These are phyloP conservation scores for Heteractis magnifica DNA, from an alignment of 92 coral and sea anemone species.

Conservation along the genomic window DNA sequence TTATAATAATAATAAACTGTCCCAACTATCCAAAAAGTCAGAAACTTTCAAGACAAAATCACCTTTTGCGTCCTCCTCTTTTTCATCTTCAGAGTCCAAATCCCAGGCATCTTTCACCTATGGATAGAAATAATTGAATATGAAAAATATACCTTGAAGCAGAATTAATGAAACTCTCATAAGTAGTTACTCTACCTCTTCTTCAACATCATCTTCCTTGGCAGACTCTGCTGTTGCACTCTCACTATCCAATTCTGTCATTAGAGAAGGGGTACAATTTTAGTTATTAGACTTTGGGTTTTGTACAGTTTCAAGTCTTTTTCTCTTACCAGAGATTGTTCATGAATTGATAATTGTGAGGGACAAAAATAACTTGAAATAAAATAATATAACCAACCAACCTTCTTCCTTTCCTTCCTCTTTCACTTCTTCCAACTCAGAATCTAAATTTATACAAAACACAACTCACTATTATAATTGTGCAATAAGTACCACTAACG, in stretches of 20 bases:
- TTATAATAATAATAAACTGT: no score
- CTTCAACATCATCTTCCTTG: neutral
- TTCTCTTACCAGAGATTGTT: neutral
- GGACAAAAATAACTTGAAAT: no score
- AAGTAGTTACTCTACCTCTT: neutral
- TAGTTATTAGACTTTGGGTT: no score
- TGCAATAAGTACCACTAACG: neutral
- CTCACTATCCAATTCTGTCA: neutral
- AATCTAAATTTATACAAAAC: constrained; percentile 12
- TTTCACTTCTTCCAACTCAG: constrained; percentile 14
- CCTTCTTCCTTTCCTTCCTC: constrained; percentile 23
- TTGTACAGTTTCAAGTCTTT: no score
- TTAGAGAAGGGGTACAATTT: no score
- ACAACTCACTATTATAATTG: neutral
- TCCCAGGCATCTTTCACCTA: constrained; percentile 89
- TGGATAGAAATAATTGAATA: neutral
- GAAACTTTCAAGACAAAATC: constrained; percentile 15
- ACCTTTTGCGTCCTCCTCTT: constrained; percentile 17
- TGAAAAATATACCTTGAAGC: neutral
- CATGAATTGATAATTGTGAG: neutral
- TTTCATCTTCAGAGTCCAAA: constrained; percentile 69
- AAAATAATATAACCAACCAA: neutral
- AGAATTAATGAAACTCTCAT: no score
- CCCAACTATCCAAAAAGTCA: neutral
- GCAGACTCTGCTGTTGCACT: neutral